Conservation (phyloP, 2,888 invertebrate genomes). For the Cheilosia grossa region DNA sequence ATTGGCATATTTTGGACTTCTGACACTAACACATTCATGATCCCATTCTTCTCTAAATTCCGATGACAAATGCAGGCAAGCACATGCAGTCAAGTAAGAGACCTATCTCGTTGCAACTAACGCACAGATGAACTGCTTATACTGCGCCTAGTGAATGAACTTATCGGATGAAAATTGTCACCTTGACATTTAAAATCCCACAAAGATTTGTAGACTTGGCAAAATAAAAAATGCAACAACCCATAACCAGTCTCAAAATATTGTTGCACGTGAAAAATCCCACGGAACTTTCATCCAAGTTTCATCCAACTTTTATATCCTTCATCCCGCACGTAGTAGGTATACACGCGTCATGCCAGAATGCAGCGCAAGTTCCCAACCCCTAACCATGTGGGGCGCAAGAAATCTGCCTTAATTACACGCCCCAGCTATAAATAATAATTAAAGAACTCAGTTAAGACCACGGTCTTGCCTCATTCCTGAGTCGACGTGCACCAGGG, state of each 20-base stretch:
- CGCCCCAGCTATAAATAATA: conserved; percentile 76
- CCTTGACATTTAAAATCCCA: no score
- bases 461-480: conserved; percentile 29
- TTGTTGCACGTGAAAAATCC: conserved; percentile 16
- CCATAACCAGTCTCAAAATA: neutral
- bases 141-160: no score
- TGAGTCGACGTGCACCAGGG: conserved; percentile 24
- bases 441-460: conserved; percentile 77
- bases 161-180: no score
- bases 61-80: no score
- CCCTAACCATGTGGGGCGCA: conserved; percentile 45
- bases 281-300: conserved; percentile 16
- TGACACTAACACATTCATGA: no score
- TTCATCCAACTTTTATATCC: conserved; percentile 11
- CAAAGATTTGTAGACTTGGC: no score
- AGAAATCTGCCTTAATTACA: conserved; percentile 75
- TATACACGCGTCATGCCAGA: neutral
- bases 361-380: conserved; percentile 9
- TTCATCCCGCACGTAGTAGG: neutral
- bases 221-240: no score
- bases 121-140: no score
- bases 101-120: no score
- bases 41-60: no score
- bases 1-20: no score
- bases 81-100: no score